Evolutionary conservation across 2,888 invertebrate genomes (phyloP).

Genomic region (Eupithecia dodoneata): DNA sequence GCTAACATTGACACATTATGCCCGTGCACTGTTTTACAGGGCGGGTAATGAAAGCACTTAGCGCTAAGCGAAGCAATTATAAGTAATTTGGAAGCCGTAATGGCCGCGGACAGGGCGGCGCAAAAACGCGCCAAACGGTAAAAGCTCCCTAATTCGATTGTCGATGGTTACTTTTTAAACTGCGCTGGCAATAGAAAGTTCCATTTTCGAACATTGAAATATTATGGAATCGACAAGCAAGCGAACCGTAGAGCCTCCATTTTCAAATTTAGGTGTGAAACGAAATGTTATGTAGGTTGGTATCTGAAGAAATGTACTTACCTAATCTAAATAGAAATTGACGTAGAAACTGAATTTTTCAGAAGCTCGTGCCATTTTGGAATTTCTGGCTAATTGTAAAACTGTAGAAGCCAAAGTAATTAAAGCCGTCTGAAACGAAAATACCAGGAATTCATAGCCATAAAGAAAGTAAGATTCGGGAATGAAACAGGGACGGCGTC

Average conservation of each 20-base stretch:
- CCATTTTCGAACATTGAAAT: constrained; percentile 38
- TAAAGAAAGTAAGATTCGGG: constrained; percentile 78
- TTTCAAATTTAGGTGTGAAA: background rate
- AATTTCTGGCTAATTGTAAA: constrained; percentile 58
- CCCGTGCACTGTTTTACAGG: constrained; percentile 66
- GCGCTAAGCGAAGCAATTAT: constrained; percentile 84
- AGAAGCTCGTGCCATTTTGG: constrained; percentile 15
- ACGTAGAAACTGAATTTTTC: background rate
- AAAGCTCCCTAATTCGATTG: constrained; percentile 84
- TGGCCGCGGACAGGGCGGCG: constrained; percentile 81
- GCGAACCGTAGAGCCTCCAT: background rate
- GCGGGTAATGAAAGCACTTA: constrained; percentile 82
- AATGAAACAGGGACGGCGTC: constrained; percentile 78
- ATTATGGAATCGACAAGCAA: background rate
- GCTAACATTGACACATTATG: constrained; percentile 63
- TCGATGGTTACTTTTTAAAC: constrained; percentile 75
- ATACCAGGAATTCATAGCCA: constrained; percentile 75
- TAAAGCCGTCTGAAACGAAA: constrained; percentile 68
- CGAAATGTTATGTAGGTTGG: background rate
- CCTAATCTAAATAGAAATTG: constrained; percentile 1
- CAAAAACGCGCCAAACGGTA: constrained; percentile 82
- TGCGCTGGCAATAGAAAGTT: constrained; percentile 58
- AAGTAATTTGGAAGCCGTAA: constrained; percentile 81
- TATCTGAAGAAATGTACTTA: background rate
- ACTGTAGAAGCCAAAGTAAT: constrained; percentile 67